A percentile compares a stretch with the other conserved stretches of the same genome.
Evolutionary conservation across 2,113 vertebrate species (phyloP).

Genomic region (Phasianus colchicus): DNA sequence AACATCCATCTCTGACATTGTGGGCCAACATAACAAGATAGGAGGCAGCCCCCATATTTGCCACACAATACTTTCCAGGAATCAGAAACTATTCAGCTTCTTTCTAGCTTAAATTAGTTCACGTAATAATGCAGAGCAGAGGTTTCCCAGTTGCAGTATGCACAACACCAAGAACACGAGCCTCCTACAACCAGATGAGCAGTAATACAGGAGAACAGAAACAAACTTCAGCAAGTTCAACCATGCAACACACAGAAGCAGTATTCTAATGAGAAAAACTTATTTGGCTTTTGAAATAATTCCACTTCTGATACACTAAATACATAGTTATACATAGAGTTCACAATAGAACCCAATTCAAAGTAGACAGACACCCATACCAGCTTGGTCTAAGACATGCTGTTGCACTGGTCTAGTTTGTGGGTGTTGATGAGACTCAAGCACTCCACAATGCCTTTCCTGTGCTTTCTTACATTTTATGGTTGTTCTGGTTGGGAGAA

Average conservation of each 20-base stretch:
- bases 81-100: neutral
- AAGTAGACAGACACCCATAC: accelerated
- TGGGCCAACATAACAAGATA: neutral
- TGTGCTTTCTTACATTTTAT: neutral
- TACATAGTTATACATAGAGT: neutral
- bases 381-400: neutral
- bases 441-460: neutral
- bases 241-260: neutral
- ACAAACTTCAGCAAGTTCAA: neutral
- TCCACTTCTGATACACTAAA: neutral
- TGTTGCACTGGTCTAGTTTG: neutral
- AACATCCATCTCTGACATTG: neutral
- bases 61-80: neutral
- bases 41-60: neutral
- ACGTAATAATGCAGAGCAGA: neutral
- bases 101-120: neutral
- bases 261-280: neutral
- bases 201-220: neutral
- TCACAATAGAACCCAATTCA: neutral
- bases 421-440: neutral
- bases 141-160: neutral
- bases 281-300: neutral
- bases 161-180: accelerated
- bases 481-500: neutral
- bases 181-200: neutral